Conservation (phyloP, 2,113 vertebrate species). For the Pachypanchax playfairii region DNA sequence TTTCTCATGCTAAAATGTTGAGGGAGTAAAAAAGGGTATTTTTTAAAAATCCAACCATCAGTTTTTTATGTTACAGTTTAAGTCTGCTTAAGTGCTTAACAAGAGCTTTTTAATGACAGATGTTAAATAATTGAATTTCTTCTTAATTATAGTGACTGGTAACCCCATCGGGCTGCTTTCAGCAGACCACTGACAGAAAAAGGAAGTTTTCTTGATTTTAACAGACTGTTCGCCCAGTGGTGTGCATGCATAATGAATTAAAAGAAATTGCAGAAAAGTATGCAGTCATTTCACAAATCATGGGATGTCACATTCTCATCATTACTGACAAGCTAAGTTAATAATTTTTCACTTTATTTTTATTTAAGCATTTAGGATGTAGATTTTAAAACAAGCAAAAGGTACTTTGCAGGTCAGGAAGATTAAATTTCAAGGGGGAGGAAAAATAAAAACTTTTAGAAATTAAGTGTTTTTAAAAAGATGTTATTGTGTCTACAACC, state of each 20-base stretch:
- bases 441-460: conserved; percentile 38
- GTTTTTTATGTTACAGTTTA: conserved; percentile 14
- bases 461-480: conserved; percentile 19
- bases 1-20: conserved; percentile 10
- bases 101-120: conserved; percentile 41
- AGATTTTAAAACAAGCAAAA: conserved; percentile 23
- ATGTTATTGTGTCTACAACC: conserved; percentile 36
- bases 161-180: conserved; percentile 44
- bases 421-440: conserved; percentile 53
- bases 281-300: conserved; percentile 35
- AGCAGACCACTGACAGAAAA: conserved; percentile 48
- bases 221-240: conserved; percentile 10
- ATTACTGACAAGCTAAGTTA: conserved; percentile 27
- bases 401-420: conserved; percentile 38
- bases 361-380: conserved; percentile 27
- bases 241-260: conserved; percentile 34
- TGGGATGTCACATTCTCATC: conserved; percentile 19
- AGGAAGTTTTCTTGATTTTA: conserved; percentile 14
- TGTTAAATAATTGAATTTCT: conserved; percentile 48
- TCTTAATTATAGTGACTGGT: conserved; percentile 48
- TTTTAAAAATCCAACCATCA: conserved; percentile 12
- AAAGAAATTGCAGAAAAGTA: conserved; percentile 45
- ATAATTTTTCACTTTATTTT: conserved; percentile 28
- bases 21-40: conserved; percentile 13
- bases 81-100: conserved; percentile 46